Percentiles rank a stretch among this genome's conserved stretches.
Evolutionary conservation across 2,113 vertebrate genomes (phyloP).

Genomic region (Myodes glareolus): DNA sequence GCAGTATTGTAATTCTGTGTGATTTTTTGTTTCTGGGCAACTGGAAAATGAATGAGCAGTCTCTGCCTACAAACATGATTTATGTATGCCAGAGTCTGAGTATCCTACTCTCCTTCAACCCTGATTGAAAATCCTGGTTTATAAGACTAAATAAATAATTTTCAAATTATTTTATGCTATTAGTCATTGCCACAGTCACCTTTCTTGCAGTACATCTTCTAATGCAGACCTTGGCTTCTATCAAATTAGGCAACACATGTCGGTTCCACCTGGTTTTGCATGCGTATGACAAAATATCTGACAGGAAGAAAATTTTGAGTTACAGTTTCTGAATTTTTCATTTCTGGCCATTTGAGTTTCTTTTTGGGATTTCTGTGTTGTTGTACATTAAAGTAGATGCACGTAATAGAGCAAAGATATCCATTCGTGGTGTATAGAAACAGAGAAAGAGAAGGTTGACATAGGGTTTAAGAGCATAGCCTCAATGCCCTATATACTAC

Average conservation of each 20-base stretch:
- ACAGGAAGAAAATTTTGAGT: not conserved
- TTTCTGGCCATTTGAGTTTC: not conserved
- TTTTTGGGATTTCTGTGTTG: not conserved
- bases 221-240: not conserved
- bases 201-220: not conserved
- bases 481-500: not conserved
- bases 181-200: not conserved
- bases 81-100: not conserved
- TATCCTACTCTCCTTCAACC: not conserved
- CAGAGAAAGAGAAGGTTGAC: not conserved
- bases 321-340: not conserved
- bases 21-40: too few species aligned
- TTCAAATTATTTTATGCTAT: not conserved
- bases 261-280: not conserved
- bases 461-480: not conserved
- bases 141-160: not conserved
- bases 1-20: too few species aligned
- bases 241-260: not conserved
- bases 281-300: not conserved
- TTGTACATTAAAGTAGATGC: fast-evolving
- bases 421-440: not conserved
- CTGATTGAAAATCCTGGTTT: too few species aligned
- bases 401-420: too few species aligned
- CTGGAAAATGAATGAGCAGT: too few species aligned
- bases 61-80: not conserved